Percentiles rank a stretch among this genome's conserved stretches.
phyloP scores from a whole-genome alignment of 53 echinoderm and acorn worm genomes.

The Zoroaster sp. region DNA sequence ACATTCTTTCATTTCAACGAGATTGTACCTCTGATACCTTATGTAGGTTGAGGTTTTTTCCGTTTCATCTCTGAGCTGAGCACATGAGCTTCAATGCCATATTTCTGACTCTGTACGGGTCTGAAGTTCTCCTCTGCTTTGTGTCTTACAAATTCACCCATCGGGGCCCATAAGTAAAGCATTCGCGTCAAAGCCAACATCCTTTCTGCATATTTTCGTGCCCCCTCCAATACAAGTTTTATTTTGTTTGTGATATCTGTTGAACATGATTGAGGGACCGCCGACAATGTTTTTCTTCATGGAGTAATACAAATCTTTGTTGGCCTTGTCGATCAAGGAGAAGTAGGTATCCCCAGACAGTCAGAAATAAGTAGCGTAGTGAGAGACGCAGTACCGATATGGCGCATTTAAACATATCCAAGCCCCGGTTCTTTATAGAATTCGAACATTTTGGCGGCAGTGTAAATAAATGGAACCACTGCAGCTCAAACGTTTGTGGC shows the following conservation, averaged over 20 bases:
- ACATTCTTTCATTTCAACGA: slow-evolving; percentile 43
- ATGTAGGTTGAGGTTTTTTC: slow-evolving; percentile 25
- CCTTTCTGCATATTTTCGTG: background rate
- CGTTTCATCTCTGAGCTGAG: background rate
- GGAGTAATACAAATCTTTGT: slow-evolving; percentile 33
- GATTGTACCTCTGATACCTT: background rate
- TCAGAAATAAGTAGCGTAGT: slow-evolving; percentile 63
- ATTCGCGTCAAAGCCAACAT: slow-evolving; percentile 48
- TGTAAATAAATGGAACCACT: slow-evolving; percentile 57
- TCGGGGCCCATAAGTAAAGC: slow-evolving; percentile 60
- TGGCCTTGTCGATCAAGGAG: slow-evolving; percentile 17
- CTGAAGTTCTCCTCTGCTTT: background rate
- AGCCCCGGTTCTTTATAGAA: slow-evolving; percentile 47
- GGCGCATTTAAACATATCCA: slow-evolving; percentile 69
- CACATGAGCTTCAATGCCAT: slow-evolving; percentile 3
- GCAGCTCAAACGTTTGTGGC: slow-evolving; percentile 37
- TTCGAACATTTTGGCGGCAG: slow-evolving; percentile 53
- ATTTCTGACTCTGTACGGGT: background rate
- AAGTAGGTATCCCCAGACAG: slow-evolving; percentile 10
- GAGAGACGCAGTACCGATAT: slow-evolving; percentile 71
- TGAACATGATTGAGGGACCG: slow-evolving; percentile 62
- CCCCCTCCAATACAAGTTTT: background rate
- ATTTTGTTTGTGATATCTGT: slow-evolving; percentile 47
- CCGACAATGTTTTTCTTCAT: slow-evolving; percentile 61
- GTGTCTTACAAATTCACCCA: background rate